Base-by-base conservation (phyloP, 1,140 invertebrate genomes). In the Heliconius nattereri region DNA sequence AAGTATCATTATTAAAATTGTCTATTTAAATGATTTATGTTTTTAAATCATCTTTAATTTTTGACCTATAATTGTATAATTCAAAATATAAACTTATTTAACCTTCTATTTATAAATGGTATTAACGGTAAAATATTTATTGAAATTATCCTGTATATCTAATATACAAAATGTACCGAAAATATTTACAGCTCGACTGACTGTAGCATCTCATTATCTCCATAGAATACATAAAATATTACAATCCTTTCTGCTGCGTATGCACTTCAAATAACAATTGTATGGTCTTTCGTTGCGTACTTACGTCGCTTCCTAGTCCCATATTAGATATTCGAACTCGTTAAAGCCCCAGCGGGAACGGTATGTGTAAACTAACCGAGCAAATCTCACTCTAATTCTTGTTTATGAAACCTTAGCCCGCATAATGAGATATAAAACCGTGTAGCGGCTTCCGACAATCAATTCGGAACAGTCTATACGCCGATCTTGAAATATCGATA, bases 301-400 rank as follows among this genome's bases (percentile, higher is more conserved):
- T 89, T 89, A 89, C 85, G 77, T 82, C 85, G 86, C 87, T 92
- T 92, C 91, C 91, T 89, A 83, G 83, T 90, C 78, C 90, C 86
- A 87, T 91, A 91, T 92, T 86, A 86, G 91, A 87, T 88, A 86
- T 89, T 87, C 84, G 81, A 82, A 78, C 90, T 94, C 90, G 91
- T 92, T 94, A 94, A 87, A 89, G 60, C 78, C 85, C 85, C 74
- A 89, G 88, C 88, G 84, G 87, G 88, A 89, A 89, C 90, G 89
- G 90, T 90, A 90, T 92, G 91, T 93, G 92, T 94, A 93, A 92
- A 93, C 91, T 91, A 92, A 87, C 85, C 86, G 81, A 89, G 85
- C 89, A 84, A 86, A 90, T 88, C 81, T 84, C 88, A 90, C 88
- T 88, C 90, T 94, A 94, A 94, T 94, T 91, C 92, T 92, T 91